Evolutionary conservation across 92 coral and sea anemone genomes (phyloP).

Genomic region (Montipora capitata): DNA sequence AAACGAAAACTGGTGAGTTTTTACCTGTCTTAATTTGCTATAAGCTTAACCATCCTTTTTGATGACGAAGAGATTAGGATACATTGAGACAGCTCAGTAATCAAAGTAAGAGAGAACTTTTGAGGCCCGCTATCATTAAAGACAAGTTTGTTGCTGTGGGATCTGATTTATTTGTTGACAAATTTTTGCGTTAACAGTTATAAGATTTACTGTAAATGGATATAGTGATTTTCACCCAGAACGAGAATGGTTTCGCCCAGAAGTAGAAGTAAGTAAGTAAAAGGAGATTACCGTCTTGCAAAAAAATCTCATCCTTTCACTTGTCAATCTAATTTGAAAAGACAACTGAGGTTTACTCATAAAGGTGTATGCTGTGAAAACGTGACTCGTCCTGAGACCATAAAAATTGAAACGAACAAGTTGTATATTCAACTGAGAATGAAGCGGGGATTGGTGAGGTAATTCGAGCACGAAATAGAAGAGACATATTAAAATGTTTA

Average conservation of each 20-base stretch:
- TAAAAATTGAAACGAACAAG: neutral
- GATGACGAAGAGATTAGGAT: no score
- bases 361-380: neutral
- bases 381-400: neutral
- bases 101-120: no score
- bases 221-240: neutral
- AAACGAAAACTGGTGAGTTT: no score
- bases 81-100: no score
- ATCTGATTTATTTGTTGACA: no score
- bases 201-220: no score
- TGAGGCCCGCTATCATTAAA: no score
- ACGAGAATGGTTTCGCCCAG: constrained; percentile 8
- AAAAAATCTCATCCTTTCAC: constrained; percentile 2
- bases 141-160: no score
- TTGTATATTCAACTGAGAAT: neutral
- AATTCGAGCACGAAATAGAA: neutral
- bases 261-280: neutral
- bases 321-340: neutral
- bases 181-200: no score
- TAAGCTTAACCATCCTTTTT: no score
- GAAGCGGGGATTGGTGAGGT: neutral
- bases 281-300: neutral
- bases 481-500: neutral
- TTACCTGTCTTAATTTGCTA: no score
- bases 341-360: neutral